Evolutionary conservation across 2,888 invertebrate species (phyloP).

Genomic region (Tethea ocularis): DNA sequence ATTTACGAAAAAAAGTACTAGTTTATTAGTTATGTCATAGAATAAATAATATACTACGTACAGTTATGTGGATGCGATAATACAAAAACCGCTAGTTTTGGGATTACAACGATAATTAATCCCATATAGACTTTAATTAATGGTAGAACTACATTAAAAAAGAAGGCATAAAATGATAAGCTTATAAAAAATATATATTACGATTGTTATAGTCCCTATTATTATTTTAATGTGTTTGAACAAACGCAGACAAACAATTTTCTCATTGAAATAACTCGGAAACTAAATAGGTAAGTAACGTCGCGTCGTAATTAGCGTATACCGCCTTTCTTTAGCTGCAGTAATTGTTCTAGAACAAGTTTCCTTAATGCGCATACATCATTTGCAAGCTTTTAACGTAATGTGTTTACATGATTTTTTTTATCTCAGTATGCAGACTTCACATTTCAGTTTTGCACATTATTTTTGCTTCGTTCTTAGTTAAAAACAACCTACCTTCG

Average conservation of each 20-base stretch:
- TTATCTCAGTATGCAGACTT: not conserved
- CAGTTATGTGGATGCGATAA: too few species aligned
- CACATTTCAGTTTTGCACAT: too few species aligned
- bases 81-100: too few species aligned
- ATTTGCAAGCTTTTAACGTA: slow-evolving; percentile 18
- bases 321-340: slow-evolving; percentile 20
- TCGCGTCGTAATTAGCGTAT: slow-evolving; percentile 19
- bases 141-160: too few species aligned
- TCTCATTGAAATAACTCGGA: slow-evolving; percentile 23
- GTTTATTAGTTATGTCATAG: too few species aligned
- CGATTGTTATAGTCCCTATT: not conserved
- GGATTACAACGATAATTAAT: too few species aligned
- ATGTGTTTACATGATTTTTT: slow-evolving; percentile 8
- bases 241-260: slow-evolving; percentile 8
- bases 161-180: not conserved
- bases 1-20: too few species aligned
- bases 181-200: not conserved
- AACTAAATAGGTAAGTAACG: slow-evolving; percentile 15
- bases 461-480: too few species aligned
- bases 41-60: too few species aligned
- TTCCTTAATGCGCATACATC: slow-evolving; percentile 25
- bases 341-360: slow-evolving; percentile 21
- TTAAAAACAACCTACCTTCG: too few species aligned
- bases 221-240: not conserved
- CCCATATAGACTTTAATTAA: too few species aligned